Evolutionary conservation across 2,797 vertebrate genomes (phyloP).

Genomic region (Sphaeramia orbicularis): DNA sequence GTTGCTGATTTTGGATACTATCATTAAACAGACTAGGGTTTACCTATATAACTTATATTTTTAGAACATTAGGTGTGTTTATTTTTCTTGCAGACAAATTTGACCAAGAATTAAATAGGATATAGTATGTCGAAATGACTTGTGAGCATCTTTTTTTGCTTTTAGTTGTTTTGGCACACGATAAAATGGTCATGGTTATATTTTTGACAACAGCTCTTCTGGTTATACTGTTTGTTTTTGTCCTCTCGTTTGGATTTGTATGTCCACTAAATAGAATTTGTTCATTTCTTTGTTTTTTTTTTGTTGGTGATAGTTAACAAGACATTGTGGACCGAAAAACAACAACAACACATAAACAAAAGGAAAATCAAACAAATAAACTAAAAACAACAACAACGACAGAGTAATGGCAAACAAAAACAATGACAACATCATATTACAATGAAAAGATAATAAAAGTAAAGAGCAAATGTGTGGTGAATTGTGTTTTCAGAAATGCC

Average conservation of each 20-base stretch:
- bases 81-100: not conserved
- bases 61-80: not conserved
- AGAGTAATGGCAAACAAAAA: too few species aligned
- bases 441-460: too few species aligned
- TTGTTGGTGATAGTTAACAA: too few species aligned
- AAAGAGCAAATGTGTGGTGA: too few species aligned
- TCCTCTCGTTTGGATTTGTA: not conserved
- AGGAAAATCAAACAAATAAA: too few species aligned
- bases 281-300: too few species aligned
- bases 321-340: too few species aligned
- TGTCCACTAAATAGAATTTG: not conserved
- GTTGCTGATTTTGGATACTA: constrained; percentile 10
- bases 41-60: not conserved
- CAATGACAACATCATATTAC: too few species aligned
- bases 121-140: constrained; percentile 8
- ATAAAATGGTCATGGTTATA: constrained; percentile 3
- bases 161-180: constrained; percentile 28
- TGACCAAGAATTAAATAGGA: constrained; percentile 26
- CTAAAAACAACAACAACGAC: too few species aligned
- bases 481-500: not conserved
- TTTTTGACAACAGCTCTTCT: constrained; percentile 22
- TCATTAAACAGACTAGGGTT: not conserved
- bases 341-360: too few species aligned
- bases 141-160: constrained; percentile 10
- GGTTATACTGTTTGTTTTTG: constrained; percentile 7